phyloP scores from a whole-genome alignment of 2,113 vertebrate genomes.

The Pangasianodon hypophthalmus region DNA sequence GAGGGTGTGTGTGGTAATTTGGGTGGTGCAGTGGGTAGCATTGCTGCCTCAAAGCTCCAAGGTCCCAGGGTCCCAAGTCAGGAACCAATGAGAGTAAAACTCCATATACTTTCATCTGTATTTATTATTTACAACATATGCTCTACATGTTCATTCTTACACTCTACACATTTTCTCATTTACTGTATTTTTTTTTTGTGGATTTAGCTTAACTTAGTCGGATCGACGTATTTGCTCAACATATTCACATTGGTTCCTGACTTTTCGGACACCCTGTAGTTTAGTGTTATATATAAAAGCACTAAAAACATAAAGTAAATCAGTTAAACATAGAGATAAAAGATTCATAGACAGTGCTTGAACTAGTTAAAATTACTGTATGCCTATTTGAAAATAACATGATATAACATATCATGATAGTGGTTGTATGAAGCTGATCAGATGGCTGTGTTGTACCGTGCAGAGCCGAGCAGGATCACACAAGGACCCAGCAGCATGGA shows the following conservation, averaged over 20 bases:
- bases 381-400: background rate
- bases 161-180: background rate
- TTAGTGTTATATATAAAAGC: too few species aligned
- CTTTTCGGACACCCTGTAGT: background rate
- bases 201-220: background rate
- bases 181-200: background rate
- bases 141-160: background rate
- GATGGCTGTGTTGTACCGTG: conserved; percentile 53
- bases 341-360: background rate
- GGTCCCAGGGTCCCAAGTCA: background rate
- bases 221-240: background rate
- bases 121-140: background rate
- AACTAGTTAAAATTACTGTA: background rate
- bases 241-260: background rate
- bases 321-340: background rate
- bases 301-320: too few species aligned
- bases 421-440: background rate
- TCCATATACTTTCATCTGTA: background rate
- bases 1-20: background rate
- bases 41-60: background rate
- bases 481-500: conserved; percentile 90
- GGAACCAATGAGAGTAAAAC: background rate
- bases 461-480: conserved; percentile 90
- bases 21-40: background rate
- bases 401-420: too few species aligned